These are phyloP conservation scores for Diploptera punctata DNA, from an alignment of 2,888 invertebrate species.

Conservation along the genomic window DNA sequence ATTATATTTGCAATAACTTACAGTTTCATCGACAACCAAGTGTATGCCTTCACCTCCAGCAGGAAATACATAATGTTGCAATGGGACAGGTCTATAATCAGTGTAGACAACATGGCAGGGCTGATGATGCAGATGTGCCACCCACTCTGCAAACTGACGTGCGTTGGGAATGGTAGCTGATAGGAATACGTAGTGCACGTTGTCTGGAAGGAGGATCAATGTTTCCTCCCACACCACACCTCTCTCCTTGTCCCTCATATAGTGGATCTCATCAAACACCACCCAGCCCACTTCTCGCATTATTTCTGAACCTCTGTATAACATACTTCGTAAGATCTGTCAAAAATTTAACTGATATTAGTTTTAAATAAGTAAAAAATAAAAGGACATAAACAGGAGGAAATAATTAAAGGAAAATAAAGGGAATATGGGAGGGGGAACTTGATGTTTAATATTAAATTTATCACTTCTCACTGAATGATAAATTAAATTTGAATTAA, in stretches of 20 bases:
- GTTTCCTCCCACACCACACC: slow-evolving; percentile 99
- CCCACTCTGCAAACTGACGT: slow-evolving; percentile 93
- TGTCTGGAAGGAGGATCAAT: slow-evolving; percentile 94
- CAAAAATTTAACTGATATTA: neutral
- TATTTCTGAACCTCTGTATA: slow-evolving; percentile 97
- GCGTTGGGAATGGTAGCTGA: slow-evolving; percentile 99
- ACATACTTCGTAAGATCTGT: slow-evolving; percentile 95
- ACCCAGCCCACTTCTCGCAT: slow-evolving; percentile 99
- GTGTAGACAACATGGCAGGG: slow-evolving; percentile 99
- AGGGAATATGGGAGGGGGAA: no score
- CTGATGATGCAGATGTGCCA: slow-evolving; percentile 92
- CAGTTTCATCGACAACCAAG: slow-evolving; percentile 92
- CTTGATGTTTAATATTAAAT: no score
- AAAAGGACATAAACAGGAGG: no score
- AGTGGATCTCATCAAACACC: slow-evolving; percentile 99
- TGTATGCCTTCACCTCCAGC: slow-evolving; percentile 96
- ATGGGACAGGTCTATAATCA: slow-evolving; percentile 95
- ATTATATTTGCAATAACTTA: no score
- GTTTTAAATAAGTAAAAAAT: no score
- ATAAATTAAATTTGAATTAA: no score
- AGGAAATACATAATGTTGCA: slow-evolving; percentile 98
- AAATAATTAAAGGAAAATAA: no score
- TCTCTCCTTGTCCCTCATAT: slow-evolving; percentile 99
- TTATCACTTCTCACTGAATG: no score
- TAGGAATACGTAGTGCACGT: slow-evolving; percentile 97